Evolutionary conservation across 2,888 invertebrate genomes (phyloP), one percentile per base, ranked within the genome.

Genomic region (Brachylomia viminalis): DNA sequence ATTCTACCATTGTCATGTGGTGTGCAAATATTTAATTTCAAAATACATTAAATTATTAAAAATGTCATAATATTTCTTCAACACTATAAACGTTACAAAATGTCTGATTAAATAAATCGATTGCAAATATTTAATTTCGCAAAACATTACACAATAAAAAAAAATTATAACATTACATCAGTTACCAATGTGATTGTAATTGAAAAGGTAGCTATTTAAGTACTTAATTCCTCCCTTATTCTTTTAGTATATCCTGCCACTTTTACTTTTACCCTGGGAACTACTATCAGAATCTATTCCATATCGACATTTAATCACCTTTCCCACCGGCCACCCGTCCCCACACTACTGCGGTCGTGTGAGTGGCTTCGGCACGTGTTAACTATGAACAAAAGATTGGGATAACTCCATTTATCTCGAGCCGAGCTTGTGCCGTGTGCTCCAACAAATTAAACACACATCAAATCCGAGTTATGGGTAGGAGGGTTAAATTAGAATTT

Each of bases 371-470:
- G 83, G 83, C 88, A 88, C 85, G 87, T 88, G 86, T 83, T 80
- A 85, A 82, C 82, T 80, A 79, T 72, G 87, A 83, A 88, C 88
- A 88, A 88, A 88, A 88, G 89, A 88, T 88, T 88, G 86, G 87
- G 77, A 87, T 84, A 84, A 83, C 80, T 82, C 83, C 75, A 88
- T 87, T 88, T 88, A 88, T 88, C 73, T 82, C 64, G 49, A 81
- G 47, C 59, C 33, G 54, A 65, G 76, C 61, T 71, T 67, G 75
- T 73, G 78, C 74, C 75, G 78, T 74, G 59, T 74, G 74, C 84
- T 82, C 73, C 38, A 67, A 83, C 84, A 81, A 86, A 88, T 85
- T 85, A 86, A 84, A 82, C 79, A 80, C 81, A 72, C 74, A 85
- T 86, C 76, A 86, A 85, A 84, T 72, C 79, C 83, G 79, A 86